A percentile compares a stretch with the other conserved stretches of the same genome.
These are phyloP conservation scores for Thryonomys swinderianus DNA, from an alignment of 2,113 vertebrate genomes.

Conservation along the genomic window DNA sequence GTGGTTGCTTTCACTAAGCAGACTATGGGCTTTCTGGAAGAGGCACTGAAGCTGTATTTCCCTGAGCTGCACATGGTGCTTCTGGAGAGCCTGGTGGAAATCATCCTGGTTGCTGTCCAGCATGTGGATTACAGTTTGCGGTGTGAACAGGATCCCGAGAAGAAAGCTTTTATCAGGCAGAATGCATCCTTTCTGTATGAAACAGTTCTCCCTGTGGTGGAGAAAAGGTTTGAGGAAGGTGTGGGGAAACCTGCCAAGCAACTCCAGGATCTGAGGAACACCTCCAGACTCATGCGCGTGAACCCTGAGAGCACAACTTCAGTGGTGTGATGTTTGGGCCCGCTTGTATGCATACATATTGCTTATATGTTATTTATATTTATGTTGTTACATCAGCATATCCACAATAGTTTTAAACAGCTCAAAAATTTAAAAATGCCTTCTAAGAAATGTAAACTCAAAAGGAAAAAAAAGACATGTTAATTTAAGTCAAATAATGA, in stretches of 20 bases:
- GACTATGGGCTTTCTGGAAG: slow-evolving; percentile 98
- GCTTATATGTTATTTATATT: slow-evolving; percentile 64
- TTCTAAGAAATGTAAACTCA: slow-evolving; percentile 35
- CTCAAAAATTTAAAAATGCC: not conserved
- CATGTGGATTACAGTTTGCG: slow-evolving; percentile 99
- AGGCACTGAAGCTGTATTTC: slow-evolving; percentile 97
- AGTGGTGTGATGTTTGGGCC: slow-evolving; percentile 88
- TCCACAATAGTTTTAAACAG: not conserved
- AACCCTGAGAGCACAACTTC: slow-evolving; percentile 98
- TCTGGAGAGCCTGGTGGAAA: slow-evolving; percentile 96
- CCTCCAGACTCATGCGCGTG: slow-evolving; percentile 91
- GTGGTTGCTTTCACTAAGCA: slow-evolving; percentile 99
- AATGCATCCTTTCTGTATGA: slow-evolving; percentile 97
- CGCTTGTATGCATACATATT: not conserved
- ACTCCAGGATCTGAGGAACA: slow-evolving; percentile 96
- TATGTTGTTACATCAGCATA: slow-evolving; percentile 7
- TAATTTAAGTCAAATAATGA: slow-evolving; percentile 8
- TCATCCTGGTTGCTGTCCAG: slow-evolving; percentile 97
- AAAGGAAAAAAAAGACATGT: slow-evolving; percentile 9
- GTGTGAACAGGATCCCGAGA: slow-evolving; percentile 97
- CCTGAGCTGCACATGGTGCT: slow-evolving; percentile 98
- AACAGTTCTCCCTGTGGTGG: slow-evolving; percentile 97
- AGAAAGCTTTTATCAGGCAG: slow-evolving; percentile 95
- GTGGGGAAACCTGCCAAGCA: slow-evolving; percentile 98
- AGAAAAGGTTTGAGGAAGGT: slow-evolving; percentile 95